These are phyloP conservation scores for Apis florea DNA, from an alignment of 1,140 invertebrate genomes.

Conservation along the genomic window DNA sequence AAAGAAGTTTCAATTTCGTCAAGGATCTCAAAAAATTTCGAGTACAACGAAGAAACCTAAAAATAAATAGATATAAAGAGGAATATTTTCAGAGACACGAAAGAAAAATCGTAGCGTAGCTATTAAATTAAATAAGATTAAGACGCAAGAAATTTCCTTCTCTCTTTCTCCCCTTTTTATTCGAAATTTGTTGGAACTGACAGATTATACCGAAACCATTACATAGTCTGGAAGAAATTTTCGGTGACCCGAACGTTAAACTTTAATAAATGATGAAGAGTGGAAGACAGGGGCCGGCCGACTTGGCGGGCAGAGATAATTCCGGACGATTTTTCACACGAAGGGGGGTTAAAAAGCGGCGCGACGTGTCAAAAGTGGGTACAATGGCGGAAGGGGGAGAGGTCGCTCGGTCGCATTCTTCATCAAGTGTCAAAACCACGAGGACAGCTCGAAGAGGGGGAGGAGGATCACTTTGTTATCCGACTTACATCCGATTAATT, in stretches of 20 bases:
- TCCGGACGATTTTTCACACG: slow-evolving; percentile 33
- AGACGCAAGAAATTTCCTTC: too few species aligned
- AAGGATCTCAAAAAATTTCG: too few species aligned
- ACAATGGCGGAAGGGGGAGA: slow-evolving; percentile 8
- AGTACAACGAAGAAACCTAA: too few species aligned
- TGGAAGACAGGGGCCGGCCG: background rate
- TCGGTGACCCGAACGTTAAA: background rate
- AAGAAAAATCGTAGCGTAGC: too few species aligned
- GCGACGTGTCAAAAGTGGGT: slow-evolving; percentile 33
- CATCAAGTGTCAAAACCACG: slow-evolving; percentile 38
- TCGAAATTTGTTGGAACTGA: background rate
- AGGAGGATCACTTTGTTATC: slow-evolving; percentile 35
- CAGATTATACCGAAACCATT: background rate
- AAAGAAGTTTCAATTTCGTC: too few species aligned
- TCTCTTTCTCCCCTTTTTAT: too few species aligned
- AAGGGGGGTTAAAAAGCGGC: slow-evolving; percentile 13
- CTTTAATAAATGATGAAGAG: slow-evolving; percentile 28
- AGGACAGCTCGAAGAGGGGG: background rate
- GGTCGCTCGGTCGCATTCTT: slow-evolving; percentile 27
- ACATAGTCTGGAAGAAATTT: background rate
- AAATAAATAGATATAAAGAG: too few species aligned
- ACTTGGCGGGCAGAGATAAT: slow-evolving; percentile 20
- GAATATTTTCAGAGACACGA: too few species aligned
- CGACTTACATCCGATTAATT: slow-evolving; percentile 35
- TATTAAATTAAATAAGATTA: too few species aligned